Evolutionary conservation across 1,140 invertebrate species (phyloP), one percentile per base, ranked within the genome.

Genomic region (Heliothis subflexa): DNA sequence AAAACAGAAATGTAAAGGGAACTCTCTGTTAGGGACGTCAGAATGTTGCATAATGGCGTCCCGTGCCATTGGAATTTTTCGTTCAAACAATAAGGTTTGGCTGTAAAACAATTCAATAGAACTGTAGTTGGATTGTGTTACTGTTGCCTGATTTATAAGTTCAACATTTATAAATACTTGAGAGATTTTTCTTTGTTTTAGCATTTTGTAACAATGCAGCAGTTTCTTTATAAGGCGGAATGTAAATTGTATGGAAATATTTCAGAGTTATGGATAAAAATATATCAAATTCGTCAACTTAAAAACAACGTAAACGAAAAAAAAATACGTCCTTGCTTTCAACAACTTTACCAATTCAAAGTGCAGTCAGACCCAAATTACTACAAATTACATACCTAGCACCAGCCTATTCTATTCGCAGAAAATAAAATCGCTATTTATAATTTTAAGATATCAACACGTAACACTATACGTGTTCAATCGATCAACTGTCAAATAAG

Each of bases 21-120:
- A 76, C 78, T 78, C 55, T 82, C 61, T 68, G 54, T 62, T 80
- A 59, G 40, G 59, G 21, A 40, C 21, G 61, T 33, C 57, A 28
- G 73, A 57, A 45, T 73, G 57, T 88, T 80, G 78, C 78, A 83
- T 77, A 84, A 86, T 85, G 75, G 85, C 78, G 84, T 50, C 54
- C 13, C 83, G 78, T 85, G 84, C 81, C 0, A 86, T 74, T 76
- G 85, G 88, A 87, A 91, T 91, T 85, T 81, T 79, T 85, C 82
- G 80, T 81, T 83, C 79, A 89, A 92, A 93, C 89, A 92, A 87
- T 87, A 86, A 78, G 52, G 70, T 80, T 76, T 81, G 85, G 87
- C 78, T 78, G 40, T 71, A 84, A 79, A 21, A 55, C 16, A n/a
- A 40, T 9, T 55, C 40, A 66, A 66, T 66, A 21, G 45, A n/a